Evolutionary conservation across 1,140 invertebrate species (phyloP).

Genomic region (Dendroctonus valens): DNA sequence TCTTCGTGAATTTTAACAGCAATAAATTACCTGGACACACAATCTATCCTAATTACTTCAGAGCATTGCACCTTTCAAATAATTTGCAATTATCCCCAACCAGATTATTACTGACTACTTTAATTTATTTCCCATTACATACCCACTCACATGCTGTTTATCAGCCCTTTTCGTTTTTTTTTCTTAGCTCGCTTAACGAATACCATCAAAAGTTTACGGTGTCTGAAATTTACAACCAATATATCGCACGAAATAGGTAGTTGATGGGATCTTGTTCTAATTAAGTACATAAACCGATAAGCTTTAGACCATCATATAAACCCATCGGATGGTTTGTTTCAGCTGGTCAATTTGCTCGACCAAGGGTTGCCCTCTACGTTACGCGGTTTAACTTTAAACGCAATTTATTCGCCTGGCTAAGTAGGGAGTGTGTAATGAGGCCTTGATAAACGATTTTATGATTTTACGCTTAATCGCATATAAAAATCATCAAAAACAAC

Average conservation of each 20-base stretch:
- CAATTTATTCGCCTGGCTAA: too few species aligned
- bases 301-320: background rate
- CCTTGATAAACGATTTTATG: too few species aligned
- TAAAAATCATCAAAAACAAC: too few species aligned
- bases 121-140: slow-evolving; percentile 23
- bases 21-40: too few species aligned
- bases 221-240: slow-evolving; percentile 23
- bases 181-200: slow-evolving; percentile 16
- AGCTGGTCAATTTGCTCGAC: too few species aligned
- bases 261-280: slow-evolving; percentile 21
- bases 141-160: slow-evolving; percentile 6
- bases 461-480: too few species aligned
- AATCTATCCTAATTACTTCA: slow-evolving; percentile 1
- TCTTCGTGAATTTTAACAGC: too few species aligned
- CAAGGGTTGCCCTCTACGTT: too few species aligned
- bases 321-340: too few species aligned
- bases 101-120: slow-evolving; percentile 12
- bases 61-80: slow-evolving; percentile 13
- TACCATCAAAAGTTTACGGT: slow-evolving; percentile 24
- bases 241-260: slow-evolving; percentile 20
- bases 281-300: slow-evolving; percentile 19
- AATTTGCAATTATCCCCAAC: slow-evolving; percentile 12
- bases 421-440: too few species aligned
- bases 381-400: too few species aligned
- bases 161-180: slow-evolving; percentile 8